Evolutionary conservation across 2,888 invertebrate genomes (phyloP).

Genomic region (Crematogaster levior): DNA sequence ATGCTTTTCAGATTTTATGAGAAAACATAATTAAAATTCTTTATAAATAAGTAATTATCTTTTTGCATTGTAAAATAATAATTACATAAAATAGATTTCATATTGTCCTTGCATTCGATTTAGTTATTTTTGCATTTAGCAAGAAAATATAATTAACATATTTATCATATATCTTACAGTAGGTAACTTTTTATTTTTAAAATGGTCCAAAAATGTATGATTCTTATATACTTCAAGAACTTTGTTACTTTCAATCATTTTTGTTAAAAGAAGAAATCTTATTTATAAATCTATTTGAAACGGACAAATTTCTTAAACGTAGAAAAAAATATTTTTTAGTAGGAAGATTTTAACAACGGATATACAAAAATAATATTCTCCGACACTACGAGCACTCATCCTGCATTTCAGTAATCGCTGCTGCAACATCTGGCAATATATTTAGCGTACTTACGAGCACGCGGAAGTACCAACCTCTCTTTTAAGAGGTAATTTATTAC

Average conservation of each 20-base stretch:
- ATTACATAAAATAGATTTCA: background rate
- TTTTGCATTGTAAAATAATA: background rate
- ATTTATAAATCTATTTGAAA: background rate
- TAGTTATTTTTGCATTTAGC: background rate
- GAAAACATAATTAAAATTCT: constrained; percentile 51
- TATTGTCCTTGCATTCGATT: background rate
- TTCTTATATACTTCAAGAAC: background rate
- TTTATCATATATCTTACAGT: background rate
- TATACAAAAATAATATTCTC: constrained; percentile 28
- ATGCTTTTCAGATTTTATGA: constrained; percentile 7
- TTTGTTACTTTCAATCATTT: background rate
- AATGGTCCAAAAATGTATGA: background rate
- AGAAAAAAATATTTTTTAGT: background rate
- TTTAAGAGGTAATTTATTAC: too few relatives aligned
- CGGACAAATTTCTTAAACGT: background rate
- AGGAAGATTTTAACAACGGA: constrained; percentile 19
- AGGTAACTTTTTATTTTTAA: background rate
- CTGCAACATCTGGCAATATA: constrained; percentile 40
- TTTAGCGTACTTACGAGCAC: constrained; percentile 24
- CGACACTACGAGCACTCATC: constrained; percentile 11
- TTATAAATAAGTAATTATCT: constrained; percentile 15
- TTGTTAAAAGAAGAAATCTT: background rate
- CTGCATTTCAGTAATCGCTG: constrained; percentile 26
- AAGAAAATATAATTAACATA: background rate
- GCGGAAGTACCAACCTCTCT: constrained; percentile 4